A percentile compares a stretch with the other conserved stretches of the same genome.
Evolutionary conservation across 2,797 vertebrate species (phyloP).

Genomic region (Etheostoma nigrum): DNA sequence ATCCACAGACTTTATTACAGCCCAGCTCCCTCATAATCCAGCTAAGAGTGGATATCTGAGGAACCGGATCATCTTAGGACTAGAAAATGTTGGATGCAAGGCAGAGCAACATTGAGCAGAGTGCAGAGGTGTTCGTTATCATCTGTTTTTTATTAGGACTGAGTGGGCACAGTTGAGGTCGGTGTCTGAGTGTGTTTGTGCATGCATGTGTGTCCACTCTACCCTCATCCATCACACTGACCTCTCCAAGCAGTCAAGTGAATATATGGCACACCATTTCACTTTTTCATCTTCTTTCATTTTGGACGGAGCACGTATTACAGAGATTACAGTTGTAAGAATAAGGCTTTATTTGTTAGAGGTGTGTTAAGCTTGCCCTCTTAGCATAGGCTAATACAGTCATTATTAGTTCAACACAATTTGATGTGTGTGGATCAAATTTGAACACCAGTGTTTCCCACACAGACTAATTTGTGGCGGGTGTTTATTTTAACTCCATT

Average conservation of each 20-base stretch:
- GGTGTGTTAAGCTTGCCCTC: constrained; percentile 20
- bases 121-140: constrained; percentile 65
- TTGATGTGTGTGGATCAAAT: constrained; percentile 16
- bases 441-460: neutral
- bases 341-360: constrained; percentile 26
- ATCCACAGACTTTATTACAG: constrained; percentile 75
- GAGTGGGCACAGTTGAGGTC: constrained; percentile 36
- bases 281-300: constrained; percentile 42
- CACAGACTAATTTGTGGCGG: too few relatives aligned
- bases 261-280: constrained; percentile 31
- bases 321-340: constrained; percentile 43
- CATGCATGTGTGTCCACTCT: constrained; percentile 25
- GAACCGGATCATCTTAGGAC: constrained; percentile 73
- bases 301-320: constrained; percentile 44
- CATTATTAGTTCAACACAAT: constrained; percentile 31
- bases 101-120: constrained; percentile 46
- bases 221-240: constrained; percentile 50
- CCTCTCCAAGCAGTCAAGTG: constrained; percentile 47
- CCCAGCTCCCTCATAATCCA: constrained; percentile 75
- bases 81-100: constrained; percentile 61
- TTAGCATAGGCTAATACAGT: constrained; percentile 15
- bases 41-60: constrained; percentile 75
- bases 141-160: constrained; percentile 55
- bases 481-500: too few relatives aligned
- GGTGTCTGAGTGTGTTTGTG: constrained; percentile 15